These are phyloP conservation scores for Cyanocitta stelleri DNA, from an alignment of 2,113 vertebrate genomes.

Conservation along the genomic window DNA sequence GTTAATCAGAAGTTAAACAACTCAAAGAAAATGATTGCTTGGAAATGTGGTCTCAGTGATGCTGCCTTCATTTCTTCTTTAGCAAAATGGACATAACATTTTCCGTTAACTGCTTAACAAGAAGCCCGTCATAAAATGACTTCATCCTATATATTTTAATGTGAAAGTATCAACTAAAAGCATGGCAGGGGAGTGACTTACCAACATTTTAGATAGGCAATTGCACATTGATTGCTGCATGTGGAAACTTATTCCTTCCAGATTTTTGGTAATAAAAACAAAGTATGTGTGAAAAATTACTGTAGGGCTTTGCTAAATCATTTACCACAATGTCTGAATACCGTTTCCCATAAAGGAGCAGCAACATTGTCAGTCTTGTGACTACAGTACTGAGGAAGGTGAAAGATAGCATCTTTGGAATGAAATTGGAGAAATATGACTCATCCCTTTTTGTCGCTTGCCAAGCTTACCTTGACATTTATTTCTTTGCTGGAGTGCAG, in stretches of 20 bases:
- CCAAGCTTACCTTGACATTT: constrained; percentile 84
- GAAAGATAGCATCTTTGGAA: constrained; percentile 76
- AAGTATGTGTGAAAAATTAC: constrained; percentile 63
- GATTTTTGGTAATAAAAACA: constrained; percentile 66
- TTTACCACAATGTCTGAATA: constrained; percentile 16
- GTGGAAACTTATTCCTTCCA: constrained; percentile 47
- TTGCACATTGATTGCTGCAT: constrained; percentile 27
- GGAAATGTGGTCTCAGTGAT: not conserved
- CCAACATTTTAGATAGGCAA: not conserved
- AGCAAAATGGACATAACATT: not conserved
- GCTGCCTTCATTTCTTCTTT: not conserved
- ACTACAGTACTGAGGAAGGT: constrained; percentile 62
- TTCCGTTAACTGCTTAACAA: not conserved
- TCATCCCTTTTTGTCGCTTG: constrained; percentile 65
- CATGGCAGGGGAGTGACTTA: not conserved
- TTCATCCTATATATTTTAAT: not conserved
- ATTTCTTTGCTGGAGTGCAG: constrained; percentile 66
- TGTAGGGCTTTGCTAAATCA: not conserved
- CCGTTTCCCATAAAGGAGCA: constrained; percentile 73
- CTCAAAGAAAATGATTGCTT: not conserved
- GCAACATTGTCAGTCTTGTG: constrained; percentile 55
- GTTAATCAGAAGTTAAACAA: not conserved
- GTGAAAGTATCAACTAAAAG: not conserved
- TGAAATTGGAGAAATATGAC: constrained; percentile 73
- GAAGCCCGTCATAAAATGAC: not conserved